Evolutionary conservation across 23 tunicate species (phyloP), one percentile per base, ranked within the genome.

Genomic region (Styela plicata): DNA sequence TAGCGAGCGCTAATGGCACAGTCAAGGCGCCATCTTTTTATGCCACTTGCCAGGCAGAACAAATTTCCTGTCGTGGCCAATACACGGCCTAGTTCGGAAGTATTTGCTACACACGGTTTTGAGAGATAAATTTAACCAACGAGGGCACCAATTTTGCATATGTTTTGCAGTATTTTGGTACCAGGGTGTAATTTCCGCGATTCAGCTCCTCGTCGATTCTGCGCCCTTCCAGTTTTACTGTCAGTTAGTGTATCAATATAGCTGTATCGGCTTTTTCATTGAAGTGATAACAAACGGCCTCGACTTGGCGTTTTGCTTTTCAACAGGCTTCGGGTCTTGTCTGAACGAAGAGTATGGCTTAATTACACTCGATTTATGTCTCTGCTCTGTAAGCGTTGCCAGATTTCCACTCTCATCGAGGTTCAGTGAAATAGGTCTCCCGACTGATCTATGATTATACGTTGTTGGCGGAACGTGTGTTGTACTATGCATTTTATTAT

Each of bases 271-370:
- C 36, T 71, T 71, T 29, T 71, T 71, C 35, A 29, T 2, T n/a
- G 77, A 33, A 26, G 77, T 71, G 3, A 71, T 31, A 19, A 71
- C 77, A 71, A 71, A 71, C 23, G 77, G 77, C 34, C 34, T 71
- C 7, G 37, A 5, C 5, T 71, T 71, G 5, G 23, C 3, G 13
- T 32, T 32, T 3, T 10, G 31, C 17, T 26, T 28, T 25, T 28
- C 31, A 34, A 28, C 17, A 19, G 32, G 34, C 13, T 30, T 71
- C 77, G 5, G 16, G 13, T 36, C 70, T 27, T 27, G 18, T 34
- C 37, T 36, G 77, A 71, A 71, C 23, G 77, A 71, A 13, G 77
- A 71, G 17, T 71, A 71, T 13, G 77, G 77, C 17, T 71, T 27
- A 34, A 32, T 7, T 27, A 36, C 24, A 30, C 3, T 34, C 7